Evolutionary conservation across 2,888 invertebrate genomes (phyloP), one percentile per base, ranked within the genome.

Genomic region (Andrena flavipes): DNA sequence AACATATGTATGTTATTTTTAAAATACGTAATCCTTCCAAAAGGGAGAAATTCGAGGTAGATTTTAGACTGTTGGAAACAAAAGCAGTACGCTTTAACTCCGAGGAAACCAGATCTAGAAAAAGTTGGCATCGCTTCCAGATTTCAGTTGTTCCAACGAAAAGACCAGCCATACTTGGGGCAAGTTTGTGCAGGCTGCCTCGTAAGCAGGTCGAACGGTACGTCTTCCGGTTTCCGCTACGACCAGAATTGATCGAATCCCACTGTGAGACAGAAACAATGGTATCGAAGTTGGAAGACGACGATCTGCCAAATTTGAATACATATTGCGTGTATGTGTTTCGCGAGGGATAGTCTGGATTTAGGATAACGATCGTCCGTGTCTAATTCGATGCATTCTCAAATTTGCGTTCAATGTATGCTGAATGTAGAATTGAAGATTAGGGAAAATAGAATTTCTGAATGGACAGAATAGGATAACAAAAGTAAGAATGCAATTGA

Each of bases 91-190:
- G 23, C 23, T 30, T 54, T 10, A 42, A 63, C 30, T n/a, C 29
- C 20, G 13, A 26, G 8, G n/a, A 10, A 33, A 13, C 7, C n/a
- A 30, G 48, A 20, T 63, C 2, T 30, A 49, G 29, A 42, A 87
- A 90, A 90, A 92, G 88, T 92, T 92, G 91, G 91, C 91, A 91
- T 90, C 87, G 91, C 76, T 87, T 91, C 88, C 82, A 89, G 89
- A 90, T 91, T 91, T 90, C 84, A 82, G 88, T 90, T 90, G 89
- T 88, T 87, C 87, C 78, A 59, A 69, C n/a, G 59, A 76, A 73
- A 68, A 67, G 67, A 75, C 35, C 68, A 42, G 42, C 35, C 70
- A 42, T 29, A 73, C 71, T 29, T 49, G 54, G 48, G 42, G 33
- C 56, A 70, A 64, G 29, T 83, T 86, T 80, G 82, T 80, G 78